These are phyloP conservation scores for Dugesia japonica DNA, from an alignment of 2,888 invertebrate genomes.

Conservation along the genomic window DNA sequence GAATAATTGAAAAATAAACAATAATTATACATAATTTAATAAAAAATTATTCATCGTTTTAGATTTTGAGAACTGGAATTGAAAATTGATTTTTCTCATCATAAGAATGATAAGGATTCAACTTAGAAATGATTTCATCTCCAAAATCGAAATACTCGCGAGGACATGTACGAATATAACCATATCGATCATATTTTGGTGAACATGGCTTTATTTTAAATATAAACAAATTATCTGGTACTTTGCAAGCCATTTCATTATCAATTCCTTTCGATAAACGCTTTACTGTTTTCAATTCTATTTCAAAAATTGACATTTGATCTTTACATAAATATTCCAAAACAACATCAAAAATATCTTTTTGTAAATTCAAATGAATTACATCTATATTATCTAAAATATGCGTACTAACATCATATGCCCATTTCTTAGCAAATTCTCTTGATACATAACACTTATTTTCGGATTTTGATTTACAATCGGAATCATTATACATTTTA, in stretches of 20 bases:
- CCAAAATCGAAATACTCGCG: not conserved
- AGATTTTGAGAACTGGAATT: not conserved
- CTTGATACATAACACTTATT: not conserved
- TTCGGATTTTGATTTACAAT: not conserved
- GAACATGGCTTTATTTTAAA: not conserved
- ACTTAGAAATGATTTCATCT: not conserved
- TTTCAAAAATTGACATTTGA: not conserved
- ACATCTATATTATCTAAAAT: not conserved
- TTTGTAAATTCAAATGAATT: slow-evolving; percentile 3
- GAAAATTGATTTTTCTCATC: not conserved
- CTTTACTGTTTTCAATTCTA: not conserved
- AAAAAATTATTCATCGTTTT: not conserved
- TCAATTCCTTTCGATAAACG: not conserved
- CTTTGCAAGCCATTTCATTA: slow-evolving; percentile 3
- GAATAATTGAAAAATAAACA: too few species aligned
- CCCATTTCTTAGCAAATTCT: not conserved
- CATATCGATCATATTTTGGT: slow-evolving; percentile 5
- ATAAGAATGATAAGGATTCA: not conserved
- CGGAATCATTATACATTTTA: not conserved
- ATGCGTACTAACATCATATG: not conserved
- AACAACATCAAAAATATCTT: not conserved
- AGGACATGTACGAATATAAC: not conserved
- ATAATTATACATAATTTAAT: too few species aligned
- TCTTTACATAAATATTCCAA: not conserved
- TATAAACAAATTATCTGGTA: not conserved